Conservation (phyloP, 2,113 vertebrate species). For the Fregetta grallaria region DNA sequence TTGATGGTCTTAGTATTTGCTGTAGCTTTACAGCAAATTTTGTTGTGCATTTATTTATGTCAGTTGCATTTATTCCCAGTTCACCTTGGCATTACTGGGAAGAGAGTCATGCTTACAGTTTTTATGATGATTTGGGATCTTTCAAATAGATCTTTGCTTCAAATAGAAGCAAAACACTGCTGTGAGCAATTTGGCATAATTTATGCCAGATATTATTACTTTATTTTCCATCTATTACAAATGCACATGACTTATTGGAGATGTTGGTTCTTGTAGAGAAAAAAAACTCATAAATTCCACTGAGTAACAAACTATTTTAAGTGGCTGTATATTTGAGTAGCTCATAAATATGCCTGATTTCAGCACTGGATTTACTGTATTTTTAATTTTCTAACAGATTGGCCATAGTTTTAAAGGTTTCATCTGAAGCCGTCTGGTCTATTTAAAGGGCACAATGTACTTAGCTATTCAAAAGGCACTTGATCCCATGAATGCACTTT, state of each 20-base stretch:
- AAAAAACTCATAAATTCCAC: neutral
- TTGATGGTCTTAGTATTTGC: neutral
- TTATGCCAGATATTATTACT: neutral
- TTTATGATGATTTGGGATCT: neutral
- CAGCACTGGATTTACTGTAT: neutral
- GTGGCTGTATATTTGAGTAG: neutral
- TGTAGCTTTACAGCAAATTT: neutral
- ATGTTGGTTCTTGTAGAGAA: neutral
- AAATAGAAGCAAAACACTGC: neutral
- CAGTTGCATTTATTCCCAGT: neutral
- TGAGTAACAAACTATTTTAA: slow-evolving; percentile 17
- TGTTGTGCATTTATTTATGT: neutral
- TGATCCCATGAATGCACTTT: slow-evolving; percentile 24
- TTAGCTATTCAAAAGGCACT: slow-evolving; percentile 51
- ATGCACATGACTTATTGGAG: neutral
- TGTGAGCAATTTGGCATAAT: neutral
- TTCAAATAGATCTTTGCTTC: neutral
- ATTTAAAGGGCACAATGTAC: neutral
- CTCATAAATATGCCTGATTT: slow-evolving; percentile 22
- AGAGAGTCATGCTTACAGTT: neutral
- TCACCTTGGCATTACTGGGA: neutral
- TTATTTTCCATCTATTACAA: neutral
- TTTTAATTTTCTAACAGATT: slow-evolving; percentile 40
- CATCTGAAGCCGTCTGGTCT: neutral
- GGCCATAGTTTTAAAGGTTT: neutral